Base-by-base conservation (phyloP, 2,113 vertebrate genomes). In the Tachuris rubrigastra region DNA sequence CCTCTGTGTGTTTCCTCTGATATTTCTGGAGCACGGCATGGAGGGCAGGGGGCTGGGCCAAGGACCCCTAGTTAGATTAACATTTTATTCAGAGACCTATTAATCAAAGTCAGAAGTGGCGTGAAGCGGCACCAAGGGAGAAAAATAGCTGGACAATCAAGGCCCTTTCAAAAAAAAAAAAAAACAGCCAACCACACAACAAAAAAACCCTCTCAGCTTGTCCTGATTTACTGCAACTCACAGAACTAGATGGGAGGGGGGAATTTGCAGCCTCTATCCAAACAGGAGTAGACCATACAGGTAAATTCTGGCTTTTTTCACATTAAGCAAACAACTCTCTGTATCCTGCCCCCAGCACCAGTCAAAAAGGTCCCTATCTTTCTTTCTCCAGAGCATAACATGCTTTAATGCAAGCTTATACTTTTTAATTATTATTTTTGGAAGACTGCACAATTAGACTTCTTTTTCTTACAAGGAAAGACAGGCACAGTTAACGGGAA, bases 11-110 rank as follows among this genome's bases (percentile, higher is more conserved):
- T 96, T 97, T 96, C 96, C 97, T 94, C 96, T 92, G 90, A 96
- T 97, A 95, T 96, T 97, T 95, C 96, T 96, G 73, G 91, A 97
- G 93, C 78, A 74, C 50, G 31, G 78, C 67, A 82, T 87, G 76
- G 88, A 85, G 81, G 72, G 84, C 39, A 5, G 62, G 89, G 90
- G 91, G 58, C 59, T 73, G 91, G 91, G 88, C 91, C 88, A 91
- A 92, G 62, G 91, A 96, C 85, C 95, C 90, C 92, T 75, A 85
- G 81, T 91, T 96, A 97, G 96, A 96, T 97, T 96, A 97, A 97
- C 97, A 96, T 98, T 97, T 97, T 97, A 97, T 98, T 97, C 97
- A 93, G 95, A 98, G 95, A 96, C 96, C 95, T 97, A 98, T 99
- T 98, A 87, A 98, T 98, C 98, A 98, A 98, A 97, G 98, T 98